These are phyloP conservation scores for Cantharis nigra DNA, from an alignment of 2,888 invertebrate species.

Conservation along the genomic window DNA sequence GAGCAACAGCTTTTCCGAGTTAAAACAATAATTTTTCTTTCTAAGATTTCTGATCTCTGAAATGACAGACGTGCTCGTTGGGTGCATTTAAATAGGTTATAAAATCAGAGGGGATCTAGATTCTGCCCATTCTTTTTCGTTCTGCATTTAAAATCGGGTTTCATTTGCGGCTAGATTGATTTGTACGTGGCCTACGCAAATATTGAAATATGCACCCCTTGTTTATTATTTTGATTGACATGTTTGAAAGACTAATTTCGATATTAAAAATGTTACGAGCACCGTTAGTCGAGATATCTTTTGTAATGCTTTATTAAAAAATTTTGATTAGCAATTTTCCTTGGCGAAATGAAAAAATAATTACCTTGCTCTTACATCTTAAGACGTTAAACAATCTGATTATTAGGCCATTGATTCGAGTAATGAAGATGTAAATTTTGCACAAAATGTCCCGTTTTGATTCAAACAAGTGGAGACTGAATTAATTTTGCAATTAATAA, in stretches of 20 bases:
- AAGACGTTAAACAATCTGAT: not conserved
- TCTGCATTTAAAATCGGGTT: constrained; percentile 43
- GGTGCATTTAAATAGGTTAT: constrained; percentile 42
- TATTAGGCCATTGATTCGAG: not conserved
- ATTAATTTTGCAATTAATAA: not conserved
- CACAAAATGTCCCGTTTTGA: not conserved
- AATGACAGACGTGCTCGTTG: constrained; percentile 38
- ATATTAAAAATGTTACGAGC: constrained; percentile 36
- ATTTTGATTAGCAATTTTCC: constrained; percentile 2
- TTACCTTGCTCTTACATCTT: not conserved
- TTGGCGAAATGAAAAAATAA: not conserved
- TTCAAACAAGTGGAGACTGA: not conserved
- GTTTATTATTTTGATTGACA: constrained; percentile 55
- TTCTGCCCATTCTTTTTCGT: constrained; percentile 31
- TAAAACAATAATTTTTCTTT: constrained; percentile 13
- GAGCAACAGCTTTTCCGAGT: constrained; percentile 25
- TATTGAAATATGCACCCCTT: constrained; percentile 56
- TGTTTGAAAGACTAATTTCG: constrained; percentile 47
- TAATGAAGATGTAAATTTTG: not conserved
- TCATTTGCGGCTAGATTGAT: constrained; percentile 53
- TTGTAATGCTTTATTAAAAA: constrained; percentile 8
- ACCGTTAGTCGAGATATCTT: not conserved
- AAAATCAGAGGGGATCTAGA: constrained; percentile 33
- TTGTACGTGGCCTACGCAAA: constrained; percentile 48
- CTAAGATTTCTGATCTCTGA: constrained; percentile 28